phyloP scores from a whole-genome alignment of 2,797 vertebrate species.

The Lutjanus argentimaculatus region DNA sequence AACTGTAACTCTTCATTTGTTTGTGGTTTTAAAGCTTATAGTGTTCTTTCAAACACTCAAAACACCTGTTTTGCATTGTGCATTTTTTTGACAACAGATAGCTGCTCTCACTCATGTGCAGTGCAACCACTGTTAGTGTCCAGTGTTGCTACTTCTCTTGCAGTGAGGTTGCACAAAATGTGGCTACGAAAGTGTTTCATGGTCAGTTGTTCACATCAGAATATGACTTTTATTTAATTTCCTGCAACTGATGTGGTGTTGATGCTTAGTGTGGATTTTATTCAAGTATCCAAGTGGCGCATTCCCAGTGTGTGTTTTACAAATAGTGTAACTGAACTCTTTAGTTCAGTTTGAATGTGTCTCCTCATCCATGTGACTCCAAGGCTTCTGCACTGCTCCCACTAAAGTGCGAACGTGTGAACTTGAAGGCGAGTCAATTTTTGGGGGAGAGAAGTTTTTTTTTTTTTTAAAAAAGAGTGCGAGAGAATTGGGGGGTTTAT shows the following conservation, averaged over 20 bases:
- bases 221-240: conserved; percentile 1
- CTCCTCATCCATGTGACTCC: conserved; percentile 22
- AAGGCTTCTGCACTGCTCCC: conserved; percentile 37
- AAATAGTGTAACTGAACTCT: conserved; percentile 24
- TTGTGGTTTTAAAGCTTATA: neutral
- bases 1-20: conserved; percentile 3
- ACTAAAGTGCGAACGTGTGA: conserved; percentile 80
- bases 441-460: conserved; percentile 34
- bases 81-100: neutral
- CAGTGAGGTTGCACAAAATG: neutral
- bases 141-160: neutral
- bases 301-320: conserved; percentile 6
- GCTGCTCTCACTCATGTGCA: neutral
- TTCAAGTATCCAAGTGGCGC: neutral
- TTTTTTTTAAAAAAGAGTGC: neutral
- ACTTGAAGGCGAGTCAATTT: conserved; percentile 61
- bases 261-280: neutral
- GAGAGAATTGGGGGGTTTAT: conserved; percentile 73
- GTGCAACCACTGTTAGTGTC: neutral
- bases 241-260: neutral
- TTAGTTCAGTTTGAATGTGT: conserved; percentile 14
- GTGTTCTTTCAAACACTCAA: neutral
- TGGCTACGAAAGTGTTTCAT: neutral
- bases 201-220: neutral
- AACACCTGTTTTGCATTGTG: conserved; percentile 6